Evolutionary conservation across 1,140 invertebrate species (phyloP), one percentile per base, ranked within the genome.

Genomic region (Magallana angulata): DNA sequence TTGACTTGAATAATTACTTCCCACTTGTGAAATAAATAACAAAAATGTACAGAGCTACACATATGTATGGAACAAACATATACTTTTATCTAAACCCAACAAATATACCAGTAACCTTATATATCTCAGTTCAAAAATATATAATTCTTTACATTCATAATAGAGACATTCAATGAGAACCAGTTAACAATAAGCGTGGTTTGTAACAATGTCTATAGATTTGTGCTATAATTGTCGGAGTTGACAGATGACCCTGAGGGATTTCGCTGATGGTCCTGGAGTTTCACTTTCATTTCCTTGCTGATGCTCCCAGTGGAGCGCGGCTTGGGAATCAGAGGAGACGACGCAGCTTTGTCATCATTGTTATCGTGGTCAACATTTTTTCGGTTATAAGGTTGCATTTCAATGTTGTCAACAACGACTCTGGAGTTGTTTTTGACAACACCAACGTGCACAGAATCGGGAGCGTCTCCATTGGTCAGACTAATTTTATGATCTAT

Each of bases 181-280:
- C 11, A 36, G 24, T 30, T 64, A 64, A 64, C 60, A 16, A 64
- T 64, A n/a, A 48, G 36, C 1, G 7, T 64, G 60, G 7, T 16
- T 18, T 18, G 18, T 64, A 16, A 64, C 5, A 5, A 64, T 30
- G 68, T 30, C 56, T 82, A 92, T 68, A 92, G 88, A 89, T 92
- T 90, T 24, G 92, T 92, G 76, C 91, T 92, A 85, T 86, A 90
- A 68, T 84, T 91, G 85, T 92, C 92, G 12, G 91, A 89, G 81
- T 91, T 91, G 8, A 90, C 90, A 11, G 90, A 90, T 7, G 88
- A 90, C 1, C 89, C 89, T 48, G 91, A 91, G 7, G 86, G 86
- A 82, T 88, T 90, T 57, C 87, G 88, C 56, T 64, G 87, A 64
- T 90, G 89, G 82, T 87, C 89, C 14, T 76, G 68, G 8, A 59